Percentiles rank a stretch among this genome's conserved stretches.
Conservation (phyloP, 2,797 vertebrate species). For the Bradypus variegatus region DNA sequence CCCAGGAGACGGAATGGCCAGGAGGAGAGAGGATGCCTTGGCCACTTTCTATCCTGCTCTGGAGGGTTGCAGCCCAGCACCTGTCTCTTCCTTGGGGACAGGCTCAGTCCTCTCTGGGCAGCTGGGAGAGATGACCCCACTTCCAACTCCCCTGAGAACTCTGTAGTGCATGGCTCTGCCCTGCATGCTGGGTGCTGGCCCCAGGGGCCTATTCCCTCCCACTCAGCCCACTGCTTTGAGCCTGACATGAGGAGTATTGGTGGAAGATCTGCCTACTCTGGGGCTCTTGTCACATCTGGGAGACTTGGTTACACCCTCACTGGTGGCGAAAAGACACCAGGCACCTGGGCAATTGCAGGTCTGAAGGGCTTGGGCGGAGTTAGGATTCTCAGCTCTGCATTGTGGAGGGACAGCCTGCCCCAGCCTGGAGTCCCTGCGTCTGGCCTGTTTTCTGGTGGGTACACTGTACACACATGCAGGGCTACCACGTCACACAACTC, state of each 20-base stretch:
- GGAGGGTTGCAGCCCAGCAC: not conserved
- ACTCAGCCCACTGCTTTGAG: not conserved
- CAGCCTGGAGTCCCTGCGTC: not conserved
- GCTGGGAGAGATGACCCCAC: not conserved
- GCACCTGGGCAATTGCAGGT: not conserved
- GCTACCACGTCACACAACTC: not conserved
- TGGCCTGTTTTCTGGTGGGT: not conserved
- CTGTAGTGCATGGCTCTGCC: not conserved
- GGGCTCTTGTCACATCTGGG: not conserved
- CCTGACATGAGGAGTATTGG: not conserved
- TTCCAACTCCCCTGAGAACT: not conserved
- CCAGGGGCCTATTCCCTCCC: not conserved
- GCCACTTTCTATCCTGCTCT: not conserved
- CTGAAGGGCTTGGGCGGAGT: no score
- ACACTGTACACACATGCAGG: fast-evolving
- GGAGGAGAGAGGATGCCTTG: not conserved
- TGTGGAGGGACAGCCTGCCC: not conserved
- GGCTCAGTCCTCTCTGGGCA: not conserved
- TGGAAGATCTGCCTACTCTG: not conserved
- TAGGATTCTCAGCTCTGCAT: not conserved
- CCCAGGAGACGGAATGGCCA: not conserved
- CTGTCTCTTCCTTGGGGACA: not conserved
- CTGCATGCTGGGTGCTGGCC: not conserved
- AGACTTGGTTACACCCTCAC: not conserved
- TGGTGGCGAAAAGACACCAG: not conserved